Percentiles rank a stretch among this genome's conserved stretches.
phyloP scores from a whole-genome alignment of 64 coral and sea anemone genomes.

The Pocillopora damicornis region DNA sequence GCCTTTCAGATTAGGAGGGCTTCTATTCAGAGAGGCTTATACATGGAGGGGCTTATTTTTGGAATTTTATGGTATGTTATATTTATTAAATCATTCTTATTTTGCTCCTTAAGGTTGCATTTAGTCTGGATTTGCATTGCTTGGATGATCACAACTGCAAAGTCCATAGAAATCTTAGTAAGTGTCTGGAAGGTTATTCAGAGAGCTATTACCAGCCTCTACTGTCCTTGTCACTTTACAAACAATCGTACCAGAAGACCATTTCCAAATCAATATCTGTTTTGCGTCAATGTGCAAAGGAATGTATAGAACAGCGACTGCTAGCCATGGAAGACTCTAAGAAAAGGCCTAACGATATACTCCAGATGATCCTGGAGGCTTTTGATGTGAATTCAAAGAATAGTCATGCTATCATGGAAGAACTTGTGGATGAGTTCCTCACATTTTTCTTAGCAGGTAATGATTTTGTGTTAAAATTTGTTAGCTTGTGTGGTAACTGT shows the following conservation, averaged over 20 bases:
- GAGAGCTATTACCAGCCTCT: conserved; percentile 39
- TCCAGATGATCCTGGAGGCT: conserved; percentile 48
- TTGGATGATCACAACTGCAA: conserved; percentile 38
- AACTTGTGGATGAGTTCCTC: conserved; percentile 74
- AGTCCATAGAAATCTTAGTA: conserved; percentile 34
- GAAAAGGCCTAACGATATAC: conserved; percentile 39
- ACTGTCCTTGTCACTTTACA: conserved; percentile 36
- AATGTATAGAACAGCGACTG: conserved; percentile 52
- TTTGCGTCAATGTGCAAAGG: conserved; percentile 50
- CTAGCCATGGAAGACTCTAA: conserved; percentile 17
- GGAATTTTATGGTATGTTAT: no score
- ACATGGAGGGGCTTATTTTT: no score
- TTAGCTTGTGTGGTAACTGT: no score
- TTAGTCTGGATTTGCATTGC: conserved; percentile 54
- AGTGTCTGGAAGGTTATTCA: conserved; percentile 14
- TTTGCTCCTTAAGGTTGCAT: conserved; percentile 40
- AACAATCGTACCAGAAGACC: conserved; percentile 51
- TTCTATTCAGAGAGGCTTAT: no score
- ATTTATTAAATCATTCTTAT: background rate
- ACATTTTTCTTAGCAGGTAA: conserved; percentile 90
- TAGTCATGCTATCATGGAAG: conserved; percentile 41
- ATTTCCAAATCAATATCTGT: conserved; percentile 46
- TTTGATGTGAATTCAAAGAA: background rate
- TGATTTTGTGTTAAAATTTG: no score
- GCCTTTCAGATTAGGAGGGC: no score